Evolutionary conservation across 2,113 vertebrate genomes (phyloP), one percentile per base, ranked within the genome.

Genomic region (Tringa solitaria): DNA sequence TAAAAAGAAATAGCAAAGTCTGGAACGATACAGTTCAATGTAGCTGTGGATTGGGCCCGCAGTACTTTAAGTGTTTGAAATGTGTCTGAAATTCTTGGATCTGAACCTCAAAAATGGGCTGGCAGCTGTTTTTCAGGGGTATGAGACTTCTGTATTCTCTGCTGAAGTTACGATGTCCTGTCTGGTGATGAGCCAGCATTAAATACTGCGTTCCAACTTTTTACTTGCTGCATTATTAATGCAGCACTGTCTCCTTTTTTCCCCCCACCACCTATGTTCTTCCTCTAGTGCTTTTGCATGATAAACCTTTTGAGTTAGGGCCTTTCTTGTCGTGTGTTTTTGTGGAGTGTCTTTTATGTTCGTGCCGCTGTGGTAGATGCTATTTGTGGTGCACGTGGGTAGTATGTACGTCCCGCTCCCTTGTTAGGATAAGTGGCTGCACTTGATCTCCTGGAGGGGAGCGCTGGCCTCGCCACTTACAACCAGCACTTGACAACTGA

Each of bases 391-490:
- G 64, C 33, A 9, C 7, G 64, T 9, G 80, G 30, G 75, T 30
- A 20, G 41, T 16, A 4, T 43, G 91, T 41, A 7, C 54, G 1
- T 41, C 43, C 2, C 21, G 89, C 39, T n/a, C 75, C 8, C 4
- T 59, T 82, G 72, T 89, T 69, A 28, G 0, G 39, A 0, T 73
- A 85, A 95, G 94, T 93, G 91, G 80, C 12, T 53, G 88, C 84
- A 82, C 94, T 95, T 93, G 88, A 93, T 95, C 91, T 91, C 75
- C 81, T 77, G 87, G 75, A 91, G 80, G 88, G 84, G 51, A 68
- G 69, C 7, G 23, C 64, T 73, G 91, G 84, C 88, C 75, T 68
- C 14, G 59, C 53, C 79, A 67, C 91, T 91, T 76, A 80, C 9
- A 35, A 35, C 56, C 63, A 7, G 51, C 63, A 88, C 91, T 93